phyloP scores from a whole-genome alignment of 1,140 invertebrate species.

The Pogonognathellus flavescens region DNA sequence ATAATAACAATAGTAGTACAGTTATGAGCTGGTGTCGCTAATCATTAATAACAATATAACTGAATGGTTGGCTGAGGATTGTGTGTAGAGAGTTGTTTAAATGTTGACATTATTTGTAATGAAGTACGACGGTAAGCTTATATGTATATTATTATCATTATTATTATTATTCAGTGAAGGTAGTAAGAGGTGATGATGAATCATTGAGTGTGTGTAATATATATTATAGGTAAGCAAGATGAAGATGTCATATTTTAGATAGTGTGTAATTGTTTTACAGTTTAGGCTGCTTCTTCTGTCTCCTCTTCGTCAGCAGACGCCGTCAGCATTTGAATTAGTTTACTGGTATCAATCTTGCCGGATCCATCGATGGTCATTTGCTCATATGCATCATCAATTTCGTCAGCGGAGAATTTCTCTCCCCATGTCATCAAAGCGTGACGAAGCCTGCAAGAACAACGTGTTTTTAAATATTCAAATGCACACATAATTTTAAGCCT shows the following conservation, averaged over 20 bases:
- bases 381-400: conserved; percentile 95
- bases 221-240: conserved; percentile 49
- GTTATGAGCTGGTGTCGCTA: not conserved
- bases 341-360: conserved; percentile 91
- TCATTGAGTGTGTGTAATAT: conserved; percentile 26
- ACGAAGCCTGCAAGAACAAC: conserved; percentile 79
- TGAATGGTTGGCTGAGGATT: conserved; percentile 50
- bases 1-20: conserved; percentile 41
- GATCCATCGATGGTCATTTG: conserved; percentile 95
- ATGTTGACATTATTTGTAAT: conserved; percentile 40
- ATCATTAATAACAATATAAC: conserved; percentile 37
- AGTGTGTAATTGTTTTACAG: conserved; percentile 23
- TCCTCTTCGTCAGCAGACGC: conserved; percentile 82
- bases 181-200: conserved; percentile 43
- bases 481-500: not conserved
- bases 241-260: conserved; percentile 43
- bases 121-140: conserved; percentile 49
- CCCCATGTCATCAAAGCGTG: conserved; percentile 95
- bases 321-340: conserved; percentile 89
- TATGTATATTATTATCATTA: conserved; percentile 42
- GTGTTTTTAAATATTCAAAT: not conserved
- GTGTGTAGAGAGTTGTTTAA: conserved; percentile 44
- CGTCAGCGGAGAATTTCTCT: conserved; percentile 93
- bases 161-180: conserved; percentile 46
- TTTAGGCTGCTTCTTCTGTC: conserved; percentile 60